Base-by-base conservation (phyloP, 23 tunicate genomes). In the Ciona savignyi region DNA sequence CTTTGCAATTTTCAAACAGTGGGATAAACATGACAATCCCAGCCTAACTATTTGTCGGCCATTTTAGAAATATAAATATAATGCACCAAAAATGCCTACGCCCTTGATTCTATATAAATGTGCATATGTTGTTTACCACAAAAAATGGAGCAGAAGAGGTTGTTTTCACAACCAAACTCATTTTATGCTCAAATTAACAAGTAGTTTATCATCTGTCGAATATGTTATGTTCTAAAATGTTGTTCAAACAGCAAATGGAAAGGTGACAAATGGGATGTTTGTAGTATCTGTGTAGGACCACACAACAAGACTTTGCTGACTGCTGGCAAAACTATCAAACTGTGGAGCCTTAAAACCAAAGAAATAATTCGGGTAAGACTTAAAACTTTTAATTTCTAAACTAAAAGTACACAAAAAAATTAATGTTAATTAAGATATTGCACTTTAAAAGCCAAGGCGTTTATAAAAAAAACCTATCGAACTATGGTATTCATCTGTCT, bases 321-420 rank as follows among this genome's bases (percentile, higher is more conserved):
- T 32, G 96, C 89, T 24, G 96, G 89, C 30, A 83, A 79, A 69
- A 65, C 51, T 31, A 89, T 89, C 25, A 78, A 79, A 67, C 62
- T 89, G 70, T 89, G 96, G 96, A 87, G 83, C 70, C 68, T 89
- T 25, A 83, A 89, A 68, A 78, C 89, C 3, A 83, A 89, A 79
- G 42, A 31, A 28, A 20, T 83, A 30, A 48, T 89, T 26, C 72
- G 72, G 79, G 96, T 89, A 56, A 51, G 83, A 63, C 4, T 9
- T 79, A 42, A 30, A 31, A 31, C 11, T 69, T 31, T 65, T 23
- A 25, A 51, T n/a, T n/a, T n/a, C n/a, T n/a, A n/a, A n/a, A n/a
- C n/a, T n/a, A n/a, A n/a, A n/a, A n/a, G n/a, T n/a, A n/a, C n/a
- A n/a, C n/a, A n/a, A n/a, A n/a, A n/a, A n/a, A n/a, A n/a, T n/a